Evolutionary conservation across 2,797 vertebrate genomes (phyloP).

Genomic region (Eurystomus glaucurus): DNA sequence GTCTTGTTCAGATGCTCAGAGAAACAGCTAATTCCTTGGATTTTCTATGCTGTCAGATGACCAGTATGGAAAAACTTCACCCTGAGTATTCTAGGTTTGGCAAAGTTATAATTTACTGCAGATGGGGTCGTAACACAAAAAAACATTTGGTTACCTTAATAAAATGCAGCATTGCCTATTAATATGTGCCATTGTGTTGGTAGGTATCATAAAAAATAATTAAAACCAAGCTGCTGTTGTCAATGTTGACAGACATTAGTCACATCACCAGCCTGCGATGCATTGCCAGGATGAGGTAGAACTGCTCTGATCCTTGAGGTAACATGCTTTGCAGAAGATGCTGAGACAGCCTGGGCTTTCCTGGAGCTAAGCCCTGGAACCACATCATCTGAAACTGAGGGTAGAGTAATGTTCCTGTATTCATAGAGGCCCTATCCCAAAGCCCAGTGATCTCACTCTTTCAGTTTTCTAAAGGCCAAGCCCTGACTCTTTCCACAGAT

Average conservation of each 20-base stretch:
- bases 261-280: not conserved
- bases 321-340: not conserved
- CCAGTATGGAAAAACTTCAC: not conserved
- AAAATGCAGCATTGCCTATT: not conserved
- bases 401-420: not conserved
- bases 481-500: not conserved
- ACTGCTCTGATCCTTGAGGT: not conserved
- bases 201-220: slow-evolving; percentile 18
- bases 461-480: not conserved
- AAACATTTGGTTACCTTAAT: not conserved
- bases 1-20: not conserved
- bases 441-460: not conserved
- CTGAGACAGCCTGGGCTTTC: not conserved
- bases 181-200: not conserved
- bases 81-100: not conserved
- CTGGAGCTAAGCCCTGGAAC: not conserved
- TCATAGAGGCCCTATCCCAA: not conserved
- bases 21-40: not conserved
- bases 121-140: not conserved
- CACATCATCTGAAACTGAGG: not conserved
- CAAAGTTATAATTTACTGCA: not conserved
- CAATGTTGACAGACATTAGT: not conserved
- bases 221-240: not conserved
- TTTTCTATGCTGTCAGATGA: not conserved
- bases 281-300: not conserved